Percentiles rank a stretch among this genome's conserved stretches.
These are phyloP conservation scores for Cavia aperea DNA, from an alignment of 2,113 vertebrate species.

Conservation along the genomic window DNA sequence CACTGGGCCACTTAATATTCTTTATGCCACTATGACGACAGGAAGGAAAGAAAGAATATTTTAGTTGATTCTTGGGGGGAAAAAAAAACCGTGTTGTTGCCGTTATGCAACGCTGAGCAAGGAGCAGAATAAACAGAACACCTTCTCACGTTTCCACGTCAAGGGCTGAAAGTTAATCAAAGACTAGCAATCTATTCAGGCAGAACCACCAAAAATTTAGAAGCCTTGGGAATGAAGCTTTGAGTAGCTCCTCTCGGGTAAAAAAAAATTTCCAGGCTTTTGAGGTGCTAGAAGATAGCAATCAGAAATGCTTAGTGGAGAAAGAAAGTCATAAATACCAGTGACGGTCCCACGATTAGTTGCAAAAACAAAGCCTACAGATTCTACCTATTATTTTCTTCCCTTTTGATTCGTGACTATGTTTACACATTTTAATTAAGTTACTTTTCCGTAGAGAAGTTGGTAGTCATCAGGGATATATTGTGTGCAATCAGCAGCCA, in stretches of 20 bases:
- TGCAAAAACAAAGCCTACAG: conserved; percentile 25
- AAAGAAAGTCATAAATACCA: conserved; percentile 41
- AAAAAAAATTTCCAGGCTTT: conserved; percentile 15
- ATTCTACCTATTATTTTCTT: not conserved
- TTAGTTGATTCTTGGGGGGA: conserved; percentile 38
- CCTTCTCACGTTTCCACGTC: conserved; percentile 51
- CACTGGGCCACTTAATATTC: not conserved
- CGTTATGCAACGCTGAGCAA: not conserved
- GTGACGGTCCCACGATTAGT: not conserved
- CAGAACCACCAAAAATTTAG: conserved; percentile 50
- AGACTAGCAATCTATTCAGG: conserved; percentile 38
- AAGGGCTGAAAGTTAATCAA: conserved; percentile 45
- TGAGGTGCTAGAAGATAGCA: conserved; percentile 28
- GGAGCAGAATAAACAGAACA: conserved; percentile 50
- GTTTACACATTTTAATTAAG: conserved; percentile 13
- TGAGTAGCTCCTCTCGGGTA: not conserved
- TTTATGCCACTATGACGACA: not conserved
- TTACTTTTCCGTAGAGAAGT: not conserved
- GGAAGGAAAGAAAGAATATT: not conserved
- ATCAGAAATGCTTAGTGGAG: conserved; percentile 33
- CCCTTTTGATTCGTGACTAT: not conserved
- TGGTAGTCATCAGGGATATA: conserved; percentile 9
- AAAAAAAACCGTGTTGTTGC: conserved; percentile 4
- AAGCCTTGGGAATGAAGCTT: conserved; percentile 18
- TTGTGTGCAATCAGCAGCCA: not conserved